Evolutionary conservation across 2,888 invertebrate genomes (phyloP), one percentile per base, ranked within the genome.

Genomic region (Leptogaster cylindrica): DNA sequence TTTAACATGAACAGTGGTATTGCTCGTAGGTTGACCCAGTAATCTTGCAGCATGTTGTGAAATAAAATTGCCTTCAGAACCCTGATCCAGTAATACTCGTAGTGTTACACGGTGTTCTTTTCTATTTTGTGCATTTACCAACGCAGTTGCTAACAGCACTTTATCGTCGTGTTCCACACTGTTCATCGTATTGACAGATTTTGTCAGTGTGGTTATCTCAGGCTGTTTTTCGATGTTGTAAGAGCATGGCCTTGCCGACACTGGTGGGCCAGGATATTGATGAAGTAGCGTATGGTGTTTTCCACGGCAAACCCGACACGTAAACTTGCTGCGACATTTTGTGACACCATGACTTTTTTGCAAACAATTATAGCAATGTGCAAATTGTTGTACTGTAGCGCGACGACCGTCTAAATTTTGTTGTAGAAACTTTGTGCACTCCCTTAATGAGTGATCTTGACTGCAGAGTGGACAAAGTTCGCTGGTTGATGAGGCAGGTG

Each of bases 261-360:
- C 48, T 1, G 23, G 48, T 48, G 25, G 25, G 1, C n/a, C n/a
- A n/a, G n/a, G n/a, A n/a, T n/a, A n/a, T n/a, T n/a, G n/a, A n/a
- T n/a, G n/a, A n/a, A n/a, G n/a, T n/a, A n/a, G n/a, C n/a, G 50
- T 50, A 14, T 50, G 50, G 14, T 50, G 50, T 14, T 50, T 50
- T 27, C 50, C 25, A 14, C 28, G 7, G 14, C 50, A 50, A 2
- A 28, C 50, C 5, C 50, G 50, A 8, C 27, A 50, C 2, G 20
- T 25, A 12, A 27, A 25, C 28, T 27, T 50, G 50, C 50, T 50
- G 12, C 50, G 50, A 12, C 50, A 50, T 25, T 50, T 50, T 27
- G 2, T 8, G 27, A 50, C 50, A 48, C 48, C 2, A 36, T 36
- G 36, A 36, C 36, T 23, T 7, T 48, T 48, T 2, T 48, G 48